Evolutionary conservation across 2,797 vertebrate genomes (phyloP).

Genomic region (Taeniopygia guttata): DNA sequence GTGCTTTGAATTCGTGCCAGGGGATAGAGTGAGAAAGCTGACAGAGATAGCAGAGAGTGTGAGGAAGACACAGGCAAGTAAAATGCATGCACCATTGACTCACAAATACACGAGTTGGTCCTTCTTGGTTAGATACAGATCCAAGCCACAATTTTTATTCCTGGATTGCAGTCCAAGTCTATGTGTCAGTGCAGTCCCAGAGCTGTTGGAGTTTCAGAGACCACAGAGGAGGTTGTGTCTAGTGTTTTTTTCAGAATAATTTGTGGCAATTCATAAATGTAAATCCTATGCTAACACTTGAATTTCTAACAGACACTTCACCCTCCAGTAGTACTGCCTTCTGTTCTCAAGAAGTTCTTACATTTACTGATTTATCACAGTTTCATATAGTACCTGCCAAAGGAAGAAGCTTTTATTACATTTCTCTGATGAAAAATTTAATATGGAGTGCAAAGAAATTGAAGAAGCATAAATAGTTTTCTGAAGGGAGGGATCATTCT

Average conservation of each 20-base stretch:
- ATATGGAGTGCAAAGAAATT: not conserved
- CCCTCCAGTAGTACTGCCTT: not conserved
- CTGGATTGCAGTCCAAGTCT: not conserved
- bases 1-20: not conserved
- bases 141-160: conserved; percentile 29
- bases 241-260: not conserved
- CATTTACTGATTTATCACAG: conserved; percentile 1
- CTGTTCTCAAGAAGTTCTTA: not conserved
- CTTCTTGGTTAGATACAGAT: not conserved
- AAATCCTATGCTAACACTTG: conserved; percentile 11
- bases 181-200: not conserved
- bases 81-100: not conserved
- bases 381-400: not conserved
- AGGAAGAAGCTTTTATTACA: not conserved
- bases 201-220: conserved; percentile 16
- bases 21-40: not conserved
- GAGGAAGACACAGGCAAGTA: not conserved
- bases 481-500: not conserved
- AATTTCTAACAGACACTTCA: not conserved
- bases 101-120: not conserved
- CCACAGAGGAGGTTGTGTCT: not conserved
- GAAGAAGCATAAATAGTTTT: not conserved
- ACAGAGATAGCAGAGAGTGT: not conserved
- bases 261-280: conserved; percentile 23
- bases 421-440: not conserved